A percentile compares a stretch with the other conserved stretches of the same genome.
Evolutionary conservation across 2,113 vertebrate genomes (phyloP).

Genomic region (Eretmochelys imbricata): DNA sequence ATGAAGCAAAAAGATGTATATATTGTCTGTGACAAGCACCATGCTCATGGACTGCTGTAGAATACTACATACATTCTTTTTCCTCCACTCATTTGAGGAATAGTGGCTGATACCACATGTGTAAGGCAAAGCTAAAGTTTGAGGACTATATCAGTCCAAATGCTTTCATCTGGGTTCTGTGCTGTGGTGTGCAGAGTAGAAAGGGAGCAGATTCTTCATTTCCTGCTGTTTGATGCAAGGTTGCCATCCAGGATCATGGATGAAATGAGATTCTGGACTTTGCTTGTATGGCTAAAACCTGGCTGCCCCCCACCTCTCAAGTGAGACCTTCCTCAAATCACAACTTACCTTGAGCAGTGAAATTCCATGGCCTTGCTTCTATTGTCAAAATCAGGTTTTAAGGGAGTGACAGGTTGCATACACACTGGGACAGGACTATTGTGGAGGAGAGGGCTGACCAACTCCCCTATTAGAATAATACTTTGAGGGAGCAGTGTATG

Average conservation of each 20-base stretch:
- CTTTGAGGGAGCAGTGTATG: not conserved
- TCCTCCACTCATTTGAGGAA: slow-evolving; percentile 1
- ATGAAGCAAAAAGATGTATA: not conserved
- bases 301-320: not conserved
- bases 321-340: not conserved
- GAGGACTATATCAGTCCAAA: slow-evolving; percentile 35
- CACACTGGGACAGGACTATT: not conserved
- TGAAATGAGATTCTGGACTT: not conserved
- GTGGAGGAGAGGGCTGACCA: not conserved
- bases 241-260: not conserved
- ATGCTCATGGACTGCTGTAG: not conserved
- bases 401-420: not conserved
- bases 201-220: slow-evolving; percentile 51
- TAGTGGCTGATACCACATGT: slow-evolving; percentile 21
- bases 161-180: slow-evolving; percentile 36
- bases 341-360: slow-evolving; percentile 9
- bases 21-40: not conserved
- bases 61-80: not conserved
- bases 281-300: not conserved
- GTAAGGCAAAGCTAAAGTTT: slow-evolving; percentile 21
- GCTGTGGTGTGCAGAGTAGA: not conserved
- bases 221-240: slow-evolving; percentile 40
- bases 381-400: slow-evolving; percentile 14
- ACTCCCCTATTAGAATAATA: not conserved
- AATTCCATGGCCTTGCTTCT: not conserved